Evolutionary conservation across 2,113 vertebrate genomes (phyloP).

Genomic region (Galemys pyrenaicus): DNA sequence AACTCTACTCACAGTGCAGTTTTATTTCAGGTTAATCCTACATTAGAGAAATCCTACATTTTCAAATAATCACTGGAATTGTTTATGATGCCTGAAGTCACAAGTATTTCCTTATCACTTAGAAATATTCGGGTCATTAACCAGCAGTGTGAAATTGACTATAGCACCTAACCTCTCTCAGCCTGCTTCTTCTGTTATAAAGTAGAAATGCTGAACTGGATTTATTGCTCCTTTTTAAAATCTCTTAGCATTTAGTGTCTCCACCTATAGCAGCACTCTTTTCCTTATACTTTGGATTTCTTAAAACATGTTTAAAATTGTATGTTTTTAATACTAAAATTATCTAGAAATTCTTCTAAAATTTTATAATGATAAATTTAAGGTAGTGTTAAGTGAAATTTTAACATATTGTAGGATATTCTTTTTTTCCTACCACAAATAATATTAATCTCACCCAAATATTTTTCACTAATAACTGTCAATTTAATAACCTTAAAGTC

Average conservation of each 20-base stretch:
- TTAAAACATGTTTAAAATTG: background rate
- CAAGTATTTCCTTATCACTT: background rate
- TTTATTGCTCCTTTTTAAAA: background rate
- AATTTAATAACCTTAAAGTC: background rate
- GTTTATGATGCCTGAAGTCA: background rate
- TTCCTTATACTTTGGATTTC: background rate
- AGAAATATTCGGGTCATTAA: background rate
- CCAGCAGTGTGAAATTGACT: background rate
- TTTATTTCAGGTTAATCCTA: conserved; percentile 32
- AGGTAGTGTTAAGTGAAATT: background rate
- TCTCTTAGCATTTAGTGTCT: background rate
- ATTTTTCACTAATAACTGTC: background rate
- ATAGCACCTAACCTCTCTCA: background rate
- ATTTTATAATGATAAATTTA: background rate
- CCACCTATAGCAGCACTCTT: background rate
- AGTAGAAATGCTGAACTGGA: background rate
- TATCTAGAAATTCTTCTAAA: background rate
- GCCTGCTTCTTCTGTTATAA: background rate
- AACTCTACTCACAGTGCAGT: background rate
- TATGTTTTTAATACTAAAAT: too few species aligned
- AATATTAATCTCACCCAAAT: background rate
- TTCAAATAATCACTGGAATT: background rate
- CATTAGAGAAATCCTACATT: background rate
- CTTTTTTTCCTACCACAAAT: background rate
- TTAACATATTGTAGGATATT: background rate